Evolutionary conservation across 2,888 invertebrate species (phyloP).

Genomic region (Callimorpha dominula): DNA sequence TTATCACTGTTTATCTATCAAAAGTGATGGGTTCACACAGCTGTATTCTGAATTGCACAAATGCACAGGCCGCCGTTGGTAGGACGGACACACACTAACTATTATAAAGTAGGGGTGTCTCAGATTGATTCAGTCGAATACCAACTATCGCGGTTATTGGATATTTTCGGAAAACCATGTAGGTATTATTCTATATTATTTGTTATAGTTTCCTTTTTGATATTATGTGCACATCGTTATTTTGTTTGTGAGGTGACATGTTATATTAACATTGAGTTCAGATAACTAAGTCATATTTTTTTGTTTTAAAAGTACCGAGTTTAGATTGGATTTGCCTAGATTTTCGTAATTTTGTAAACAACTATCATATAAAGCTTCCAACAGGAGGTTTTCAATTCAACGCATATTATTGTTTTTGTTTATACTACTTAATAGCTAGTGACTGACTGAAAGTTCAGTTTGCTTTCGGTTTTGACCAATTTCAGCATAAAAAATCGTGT

Average conservation of each 20-base stretch:
- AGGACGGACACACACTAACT: conserved; percentile 57
- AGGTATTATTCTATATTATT: conserved; percentile 50
- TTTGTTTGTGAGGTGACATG: neutral
- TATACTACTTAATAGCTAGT: too few relatives aligned
- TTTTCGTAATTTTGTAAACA: too few relatives aligned
- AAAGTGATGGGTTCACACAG: conserved; percentile 22
- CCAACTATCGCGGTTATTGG: conserved; percentile 60
- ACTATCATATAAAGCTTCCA: too few relatives aligned
- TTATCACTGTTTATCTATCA: conserved; percentile 13
- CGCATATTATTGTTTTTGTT: too few relatives aligned
- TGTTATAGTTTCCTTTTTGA: neutral
- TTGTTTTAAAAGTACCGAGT: too few relatives aligned
- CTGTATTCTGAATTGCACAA: conserved; percentile 30
- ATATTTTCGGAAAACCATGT: conserved; percentile 58
- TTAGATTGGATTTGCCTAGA: too few relatives aligned
- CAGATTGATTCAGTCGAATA: conserved; percentile 61
- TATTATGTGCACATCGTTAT: neutral
- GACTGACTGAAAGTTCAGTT: too few relatives aligned
- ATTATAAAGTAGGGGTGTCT: conserved; percentile 70
- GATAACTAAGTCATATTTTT: too few relatives aligned
- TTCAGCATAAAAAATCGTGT: too few relatives aligned
- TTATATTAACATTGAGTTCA: neutral
- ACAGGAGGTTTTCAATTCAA: too few relatives aligned
- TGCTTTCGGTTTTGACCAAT: too few relatives aligned
- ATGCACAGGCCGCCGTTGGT: conserved; percentile 44